Conservation (phyloP, 1,140 invertebrate species). For the Drosophila kohkoa region DNA sequence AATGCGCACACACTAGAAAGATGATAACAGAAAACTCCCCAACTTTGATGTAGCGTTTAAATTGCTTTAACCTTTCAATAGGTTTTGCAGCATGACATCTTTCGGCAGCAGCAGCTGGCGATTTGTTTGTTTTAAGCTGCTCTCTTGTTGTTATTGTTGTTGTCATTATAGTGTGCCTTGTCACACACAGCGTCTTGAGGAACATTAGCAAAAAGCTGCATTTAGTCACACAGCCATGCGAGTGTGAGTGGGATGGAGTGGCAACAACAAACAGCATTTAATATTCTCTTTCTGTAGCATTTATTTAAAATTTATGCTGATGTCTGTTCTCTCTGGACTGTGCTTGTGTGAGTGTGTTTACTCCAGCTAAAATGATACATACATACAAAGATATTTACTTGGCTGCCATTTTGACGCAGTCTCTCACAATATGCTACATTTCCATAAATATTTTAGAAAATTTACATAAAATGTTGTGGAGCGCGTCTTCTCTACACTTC, state of each 20-base stretch:
- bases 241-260: neutral
- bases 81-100: conserved; percentile 2
- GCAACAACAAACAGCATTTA: conserved; percentile 65
- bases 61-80: conserved; percentile 70
- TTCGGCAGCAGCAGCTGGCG: conserved; percentile 16
- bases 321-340: conserved; percentile 67
- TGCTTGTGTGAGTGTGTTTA: neutral
- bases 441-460: conserved; percentile 82
- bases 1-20: conserved; percentile 65
- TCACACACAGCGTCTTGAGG: conserved; percentile 9
- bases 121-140: conserved; percentile 6
- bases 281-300: conserved; percentile 77
- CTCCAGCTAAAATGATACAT: conserved; percentile 31
- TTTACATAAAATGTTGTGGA: conserved; percentile 78
- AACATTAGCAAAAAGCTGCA: conserved; percentile 35
- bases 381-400: conserved; percentile 74
- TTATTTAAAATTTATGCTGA: conserved; percentile 83
- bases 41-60: conserved; percentile 46
- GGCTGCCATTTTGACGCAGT: conserved; percentile 79
- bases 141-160: neutral
- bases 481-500: conserved; percentile 10
- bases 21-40: conserved; percentile 7
- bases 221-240: conserved; percentile 16
- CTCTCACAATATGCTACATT: conserved; percentile 80
- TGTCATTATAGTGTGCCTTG: conserved; percentile 1